Conservation (phyloP, 2,113 vertebrate genomes). For the Otus sunia region DNA sequence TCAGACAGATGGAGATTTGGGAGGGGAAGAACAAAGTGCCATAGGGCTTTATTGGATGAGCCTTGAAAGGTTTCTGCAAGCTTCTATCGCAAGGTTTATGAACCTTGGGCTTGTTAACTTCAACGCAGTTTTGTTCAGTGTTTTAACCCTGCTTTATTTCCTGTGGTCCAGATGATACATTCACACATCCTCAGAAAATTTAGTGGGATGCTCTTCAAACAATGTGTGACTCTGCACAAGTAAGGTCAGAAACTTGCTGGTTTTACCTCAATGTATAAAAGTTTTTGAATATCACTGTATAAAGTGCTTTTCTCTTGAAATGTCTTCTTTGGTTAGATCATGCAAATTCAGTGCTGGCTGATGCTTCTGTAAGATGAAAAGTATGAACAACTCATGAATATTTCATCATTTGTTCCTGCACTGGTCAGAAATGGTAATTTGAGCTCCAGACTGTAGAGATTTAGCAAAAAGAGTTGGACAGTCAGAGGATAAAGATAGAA, state of each 20-base stretch:
- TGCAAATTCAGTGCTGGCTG: slow-evolving; percentile 36
- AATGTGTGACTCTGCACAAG: not conserved
- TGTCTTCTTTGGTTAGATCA: not conserved
- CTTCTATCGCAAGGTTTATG: not conserved
- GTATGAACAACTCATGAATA: slow-evolving; percentile 46
- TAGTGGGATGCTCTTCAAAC: not conserved
- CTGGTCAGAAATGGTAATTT: slow-evolving; percentile 58
- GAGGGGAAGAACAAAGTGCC: not conserved
- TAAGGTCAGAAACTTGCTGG: not conserved
- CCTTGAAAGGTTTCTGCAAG: slow-evolving; percentile 20
- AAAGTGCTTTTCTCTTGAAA: not conserved
- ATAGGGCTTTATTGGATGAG: slow-evolving; percentile 1
- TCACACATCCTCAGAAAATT: not conserved
- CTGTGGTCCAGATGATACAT: slow-evolving; percentile 1
- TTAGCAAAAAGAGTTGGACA: not conserved
- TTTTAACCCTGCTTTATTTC: slow-evolving; percentile 30
- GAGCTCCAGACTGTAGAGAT: not conserved
- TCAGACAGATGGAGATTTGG: slow-evolving; percentile 41
- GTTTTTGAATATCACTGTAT: not conserved
- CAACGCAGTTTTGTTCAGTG: not conserved
- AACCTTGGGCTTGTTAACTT: slow-evolving; percentile 28
- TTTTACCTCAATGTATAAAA: not conserved
- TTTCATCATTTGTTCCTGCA: slow-evolving; percentile 47
- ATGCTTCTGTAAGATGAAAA: slow-evolving; percentile 7
- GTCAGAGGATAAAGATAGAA: not conserved